A percentile compares a stretch with the other conserved stretches of the same genome.
These are phyloP conservation scores for Carcinoscorpius rotundicauda DNA, from an alignment of 1,140 invertebrate genomes.

Conservation along the genomic window DNA sequence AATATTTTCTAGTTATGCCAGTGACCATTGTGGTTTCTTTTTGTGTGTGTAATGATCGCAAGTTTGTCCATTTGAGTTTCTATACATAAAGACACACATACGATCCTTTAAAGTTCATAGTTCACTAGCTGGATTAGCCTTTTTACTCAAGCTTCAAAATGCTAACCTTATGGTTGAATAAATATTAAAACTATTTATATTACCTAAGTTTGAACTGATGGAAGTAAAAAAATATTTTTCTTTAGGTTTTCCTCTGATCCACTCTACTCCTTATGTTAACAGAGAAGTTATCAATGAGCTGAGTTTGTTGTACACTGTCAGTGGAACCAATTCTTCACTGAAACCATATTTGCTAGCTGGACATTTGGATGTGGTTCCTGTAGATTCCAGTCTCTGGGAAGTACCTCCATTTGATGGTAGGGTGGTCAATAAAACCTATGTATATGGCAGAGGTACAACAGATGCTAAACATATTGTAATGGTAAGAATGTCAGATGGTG, in stretches of 20 bases:
- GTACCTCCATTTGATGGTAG: conserved; percentile 40
- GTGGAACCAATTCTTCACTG: conserved; percentile 30
- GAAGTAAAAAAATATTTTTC: conserved; percentile 15
- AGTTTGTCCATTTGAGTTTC: no score
- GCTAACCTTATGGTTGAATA: neutral
- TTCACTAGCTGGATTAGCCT: neutral
- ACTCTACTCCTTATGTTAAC: conserved; percentile 33
- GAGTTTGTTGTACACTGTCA: conserved; percentile 39
- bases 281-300: conserved; percentile 38
- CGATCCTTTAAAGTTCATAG: neutral
- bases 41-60: no score
- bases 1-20: no score
- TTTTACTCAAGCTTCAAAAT: neutral
- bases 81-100: neutral
- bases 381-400: conserved; percentile 36
- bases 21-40: no score
- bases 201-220: neutral
- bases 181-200: neutral
- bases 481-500: conserved; percentile 27
- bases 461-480: conserved; percentile 43
- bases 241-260: conserved; percentile 38
- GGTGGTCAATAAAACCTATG: conserved; percentile 36
- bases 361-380: conserved; percentile 48
- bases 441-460: conserved; percentile 44
- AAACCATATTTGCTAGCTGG: conserved; percentile 41